phyloP scores from a whole-genome alignment of 2,113 vertebrate genomes.

The Planiliza haematocheilus region DNA sequence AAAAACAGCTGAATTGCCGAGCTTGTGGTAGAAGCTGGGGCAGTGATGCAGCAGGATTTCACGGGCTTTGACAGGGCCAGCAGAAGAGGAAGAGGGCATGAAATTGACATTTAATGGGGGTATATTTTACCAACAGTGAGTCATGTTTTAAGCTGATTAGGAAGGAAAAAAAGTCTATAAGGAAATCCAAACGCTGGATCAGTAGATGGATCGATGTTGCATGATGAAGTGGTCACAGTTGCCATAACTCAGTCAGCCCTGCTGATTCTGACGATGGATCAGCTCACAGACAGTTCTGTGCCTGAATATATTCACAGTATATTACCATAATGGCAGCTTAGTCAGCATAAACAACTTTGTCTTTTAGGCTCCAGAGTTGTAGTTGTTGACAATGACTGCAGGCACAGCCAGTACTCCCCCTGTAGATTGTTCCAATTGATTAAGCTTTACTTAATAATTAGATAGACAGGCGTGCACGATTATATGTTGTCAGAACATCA shows the following conservation, averaged over 20 bases:
- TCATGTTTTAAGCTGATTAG: slow-evolving; percentile 55
- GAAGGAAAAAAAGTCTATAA: slow-evolving; percentile 9
- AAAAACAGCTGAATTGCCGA: slow-evolving; percentile 71
- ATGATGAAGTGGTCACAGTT: slow-evolving; percentile 63
- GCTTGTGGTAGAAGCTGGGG: slow-evolving; percentile 73
- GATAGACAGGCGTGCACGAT: neutral
- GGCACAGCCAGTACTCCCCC: slow-evolving; percentile 10
- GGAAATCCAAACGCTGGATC: slow-evolving; percentile 36
- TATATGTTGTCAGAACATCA: neutral
- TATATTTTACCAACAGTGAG: slow-evolving; percentile 44
- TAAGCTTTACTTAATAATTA: neutral
- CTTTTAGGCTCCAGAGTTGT: slow-evolving; percentile 53
- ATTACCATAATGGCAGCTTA: slow-evolving; percentile 47
- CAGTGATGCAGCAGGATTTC: slow-evolving; percentile 89
- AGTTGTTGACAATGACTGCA: slow-evolving; percentile 23
- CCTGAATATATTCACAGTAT: slow-evolving; percentile 31
- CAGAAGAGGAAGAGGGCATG: slow-evolving; percentile 61
- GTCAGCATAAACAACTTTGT: slow-evolving; percentile 64
- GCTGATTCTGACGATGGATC: slow-evolving; percentile 43
- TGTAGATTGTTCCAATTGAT: neutral
- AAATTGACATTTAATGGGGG: slow-evolving; percentile 66
- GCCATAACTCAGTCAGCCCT: slow-evolving; percentile 62
- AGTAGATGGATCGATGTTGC: slow-evolving; percentile 58
- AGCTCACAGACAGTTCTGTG: slow-evolving; percentile 37
- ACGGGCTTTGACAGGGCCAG: slow-evolving; percentile 65